phyloP scores from a whole-genome alignment of 2,888 invertebrate genomes.

The Abrostola triplasia region DNA sequence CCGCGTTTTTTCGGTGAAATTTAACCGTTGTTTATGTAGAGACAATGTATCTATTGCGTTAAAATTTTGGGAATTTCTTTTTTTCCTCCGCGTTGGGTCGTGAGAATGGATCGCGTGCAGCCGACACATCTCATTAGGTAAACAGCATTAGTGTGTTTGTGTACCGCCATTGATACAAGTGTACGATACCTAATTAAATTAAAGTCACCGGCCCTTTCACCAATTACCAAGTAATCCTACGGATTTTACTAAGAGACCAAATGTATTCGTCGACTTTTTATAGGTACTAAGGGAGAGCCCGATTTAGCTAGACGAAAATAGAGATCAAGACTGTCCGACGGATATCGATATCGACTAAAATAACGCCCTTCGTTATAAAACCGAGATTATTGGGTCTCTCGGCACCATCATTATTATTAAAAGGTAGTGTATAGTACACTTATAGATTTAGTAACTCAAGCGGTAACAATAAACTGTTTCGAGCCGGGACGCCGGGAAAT shows the following conservation, averaged over 20 bases:
- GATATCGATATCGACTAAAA: conserved; percentile 23
- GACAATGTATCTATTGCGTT: conserved; percentile 85
- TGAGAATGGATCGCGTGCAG: conserved; percentile 83
- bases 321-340: conserved; percentile 39
- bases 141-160: conserved; percentile 79
- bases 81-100: conserved; percentile 78
- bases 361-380: conserved; percentile 14
- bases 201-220: conserved; percentile 10
- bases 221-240: conserved; percentile 18
- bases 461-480: conserved; percentile 28
- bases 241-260: conserved; percentile 13
- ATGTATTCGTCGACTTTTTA: neutral
- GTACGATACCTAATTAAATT: conserved; percentile 50
- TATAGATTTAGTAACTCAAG: conserved; percentile 22
- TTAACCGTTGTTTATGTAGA: conserved; percentile 82
- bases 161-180: conserved; percentile 56
- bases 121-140: conserved; percentile 81
- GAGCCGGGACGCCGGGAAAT: conserved; percentile 65
- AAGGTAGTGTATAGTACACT: neutral
- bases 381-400: neutral
- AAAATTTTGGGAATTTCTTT: conserved; percentile 78
- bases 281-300: conserved; percentile 15
- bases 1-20: conserved; percentile 73
- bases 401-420: no score
- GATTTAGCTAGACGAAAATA: conserved; percentile 36